These are phyloP conservation scores for Nebria ingens DNA, from an alignment of 1,140 invertebrate species.

Conservation along the genomic window DNA sequence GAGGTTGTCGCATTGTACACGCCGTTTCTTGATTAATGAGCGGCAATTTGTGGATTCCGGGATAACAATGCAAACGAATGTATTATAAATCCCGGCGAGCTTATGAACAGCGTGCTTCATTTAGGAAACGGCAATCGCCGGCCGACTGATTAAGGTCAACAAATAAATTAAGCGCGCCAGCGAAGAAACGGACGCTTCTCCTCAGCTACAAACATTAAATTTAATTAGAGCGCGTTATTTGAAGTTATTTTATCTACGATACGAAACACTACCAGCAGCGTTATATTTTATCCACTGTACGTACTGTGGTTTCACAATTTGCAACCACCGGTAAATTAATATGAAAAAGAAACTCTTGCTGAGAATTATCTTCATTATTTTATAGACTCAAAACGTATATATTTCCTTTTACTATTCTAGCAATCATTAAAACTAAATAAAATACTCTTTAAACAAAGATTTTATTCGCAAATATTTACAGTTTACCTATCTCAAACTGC, in stretches of 20 bases:
- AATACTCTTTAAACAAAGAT: too few relatives aligned
- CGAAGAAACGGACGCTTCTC: not conserved
- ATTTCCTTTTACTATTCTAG: too few relatives aligned
- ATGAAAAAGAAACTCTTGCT: too few relatives aligned
- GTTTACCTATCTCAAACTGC: too few relatives aligned
- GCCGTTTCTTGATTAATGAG: not conserved
- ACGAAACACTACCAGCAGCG: not conserved
- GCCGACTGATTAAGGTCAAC: not conserved
- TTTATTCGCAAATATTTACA: too few relatives aligned
- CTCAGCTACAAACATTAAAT: conserved; percentile 1
- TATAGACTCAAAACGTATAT: too few relatives aligned
- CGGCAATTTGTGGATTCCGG: not conserved
- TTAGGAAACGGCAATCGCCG: not conserved
- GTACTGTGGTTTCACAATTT: too few relatives aligned
- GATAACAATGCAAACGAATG: not conserved
- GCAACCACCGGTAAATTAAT: too few relatives aligned
- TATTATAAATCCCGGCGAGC: conserved; percentile 3
- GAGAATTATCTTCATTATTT: too few relatives aligned
- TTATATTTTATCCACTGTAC: conserved; percentile 4
- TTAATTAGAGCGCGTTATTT: conserved; percentile 6
- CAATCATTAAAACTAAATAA: too few relatives aligned
- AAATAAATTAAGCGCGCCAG: not conserved
- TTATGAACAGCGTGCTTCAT: conserved; percentile 1
- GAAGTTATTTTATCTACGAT: conserved; percentile 3
- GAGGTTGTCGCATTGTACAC: not conserved